Base-by-base conservation (phyloP, 1,140 invertebrate genomes). In the Lasioglossum albipes region DNA sequence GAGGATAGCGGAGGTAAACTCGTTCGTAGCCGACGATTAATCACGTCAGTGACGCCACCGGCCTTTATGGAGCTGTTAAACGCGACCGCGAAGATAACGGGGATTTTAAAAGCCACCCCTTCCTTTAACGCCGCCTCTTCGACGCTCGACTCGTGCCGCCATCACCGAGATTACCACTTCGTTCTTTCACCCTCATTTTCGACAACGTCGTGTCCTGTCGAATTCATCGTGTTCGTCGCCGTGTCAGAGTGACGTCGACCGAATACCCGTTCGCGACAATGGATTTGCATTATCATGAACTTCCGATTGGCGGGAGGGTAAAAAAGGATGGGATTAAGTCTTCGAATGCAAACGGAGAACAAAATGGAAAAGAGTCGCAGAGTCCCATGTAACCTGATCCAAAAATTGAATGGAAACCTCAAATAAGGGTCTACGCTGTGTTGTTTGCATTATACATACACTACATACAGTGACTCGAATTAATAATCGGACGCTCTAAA, bases 21-120 rank as follows among this genome's bases (percentile, higher is more conserved):
- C 57, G 75, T 84, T 67, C 67, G 70, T 75, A 79, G 54, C 75
- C 57, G 69, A 73, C 82, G 67, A 85, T 85, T 85, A 85, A 85
- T 85, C 83, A 85, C 72, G 31, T 31, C 42, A 41, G 62, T 65
- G 84, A 73, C 69, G 83, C 72, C 81, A 27, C 61, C 70, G 71
- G 72, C 66, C 77, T 84, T 84, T 84, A 79, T 84, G 82, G 61
- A 79, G 61, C 66, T 82, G 42, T 79, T 84, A 79, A 83, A 84
- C 66, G 66, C 52, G 64, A 31, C 65, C 76, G n/a, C 52, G 16
- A 83, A 79, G 83, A 84, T 84, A 84, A 84, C 71, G 42, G 64
- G 27, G 27, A 77, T 45, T 64, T 84, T 83, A 78, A 78, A 78
- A 79, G 52, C 59, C 71, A 20, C 42, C 45, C 61, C 31, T 54